Conservation (phyloP, 2,888 invertebrate species). For the Gortyna flavago region DNA sequence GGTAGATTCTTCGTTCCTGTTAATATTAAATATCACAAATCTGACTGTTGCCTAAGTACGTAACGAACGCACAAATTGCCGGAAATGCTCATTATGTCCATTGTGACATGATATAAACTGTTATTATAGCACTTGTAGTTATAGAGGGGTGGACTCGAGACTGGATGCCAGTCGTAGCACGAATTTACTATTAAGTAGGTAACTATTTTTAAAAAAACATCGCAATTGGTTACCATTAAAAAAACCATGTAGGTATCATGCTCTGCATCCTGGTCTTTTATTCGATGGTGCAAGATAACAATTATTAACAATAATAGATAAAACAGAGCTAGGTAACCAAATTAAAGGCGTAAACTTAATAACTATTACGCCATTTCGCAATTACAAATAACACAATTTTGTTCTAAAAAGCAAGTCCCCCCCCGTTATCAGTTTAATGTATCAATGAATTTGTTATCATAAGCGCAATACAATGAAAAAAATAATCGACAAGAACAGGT, state of each 20-base stretch:
- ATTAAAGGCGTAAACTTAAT: too few relatives aligned
- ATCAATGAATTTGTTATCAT: slow-evolving; percentile 70
- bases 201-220: not conserved
- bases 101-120: slow-evolving; percentile 75
- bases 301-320: not conserved
- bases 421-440: slow-evolving; percentile 53
- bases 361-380: not conserved
- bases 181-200: not conserved
- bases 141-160: slow-evolving; percentile 5
- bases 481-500: slow-evolving; percentile 77
- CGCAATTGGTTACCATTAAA: not conserved
- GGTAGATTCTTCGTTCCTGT: not conserved
- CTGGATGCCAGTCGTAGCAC: not conserved
- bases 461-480: slow-evolving; percentile 70
- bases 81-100: slow-evolving; percentile 78
- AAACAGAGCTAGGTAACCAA: not conserved
- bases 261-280: not conserved
- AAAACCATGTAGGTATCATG: not conserved
- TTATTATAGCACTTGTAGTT: slow-evolving; percentile 68
- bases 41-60: slow-evolving; percentile 5
- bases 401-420: slow-evolving; percentile 29
- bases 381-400: slow-evolving; percentile 4
- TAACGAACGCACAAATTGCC: slow-evolving; percentile 78
- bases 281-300: not conserved
- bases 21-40: slow-evolving; percentile 31